These are phyloP conservation scores for Benitochromis conjunctus DNA, from an alignment of 2,113 vertebrate species.

Conservation along the genomic window DNA sequence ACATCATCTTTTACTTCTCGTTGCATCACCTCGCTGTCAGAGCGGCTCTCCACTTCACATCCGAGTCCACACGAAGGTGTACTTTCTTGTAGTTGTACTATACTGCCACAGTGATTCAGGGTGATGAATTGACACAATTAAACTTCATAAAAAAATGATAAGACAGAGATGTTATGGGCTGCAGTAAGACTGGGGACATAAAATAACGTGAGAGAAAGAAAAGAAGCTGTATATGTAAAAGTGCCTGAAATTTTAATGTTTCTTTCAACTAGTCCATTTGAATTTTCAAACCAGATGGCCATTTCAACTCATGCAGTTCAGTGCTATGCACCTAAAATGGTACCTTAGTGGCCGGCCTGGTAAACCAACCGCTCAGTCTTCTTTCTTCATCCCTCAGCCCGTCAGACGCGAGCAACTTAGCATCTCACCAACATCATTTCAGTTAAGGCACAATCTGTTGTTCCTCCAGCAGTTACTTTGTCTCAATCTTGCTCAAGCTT, in stretches of 20 bases:
- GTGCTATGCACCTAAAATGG: neutral
- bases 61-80: neutral
- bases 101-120: neutral
- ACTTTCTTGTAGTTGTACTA: neutral
- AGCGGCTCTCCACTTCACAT: neutral
- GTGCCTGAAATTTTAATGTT: neutral
- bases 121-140: neutral
- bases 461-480: neutral
- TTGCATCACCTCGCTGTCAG: constrained; percentile 62
- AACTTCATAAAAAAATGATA: neutral
- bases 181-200: neutral
- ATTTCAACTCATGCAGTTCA: neutral
- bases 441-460: neutral
- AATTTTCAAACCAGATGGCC: neutral
- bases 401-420: neutral
- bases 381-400: neutral
- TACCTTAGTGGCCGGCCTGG: neutral
- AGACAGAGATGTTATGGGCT: neutral
- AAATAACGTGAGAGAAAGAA: neutral
- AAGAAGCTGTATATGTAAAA: neutral
- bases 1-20: constrained; percentile 51
- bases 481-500: neutral
- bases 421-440: neutral
- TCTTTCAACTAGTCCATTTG: neutral
- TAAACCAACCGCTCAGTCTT: neutral